phyloP scores from a whole-genome alignment of 2,888 invertebrate genomes.

The Dimorphilus gyrociliatus region DNA sequence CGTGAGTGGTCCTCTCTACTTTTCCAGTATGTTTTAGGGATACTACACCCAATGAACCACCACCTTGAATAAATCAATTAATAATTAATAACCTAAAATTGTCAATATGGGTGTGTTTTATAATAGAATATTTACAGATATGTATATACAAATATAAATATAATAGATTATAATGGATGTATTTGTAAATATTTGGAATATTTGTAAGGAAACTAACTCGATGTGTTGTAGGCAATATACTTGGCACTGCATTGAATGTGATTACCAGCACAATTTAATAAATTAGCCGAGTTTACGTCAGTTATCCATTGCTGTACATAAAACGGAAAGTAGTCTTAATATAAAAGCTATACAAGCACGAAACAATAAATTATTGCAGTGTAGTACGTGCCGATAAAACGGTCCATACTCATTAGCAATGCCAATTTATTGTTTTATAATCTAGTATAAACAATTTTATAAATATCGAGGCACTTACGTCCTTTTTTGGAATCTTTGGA shows the following conservation, averaged over 20 bases:
- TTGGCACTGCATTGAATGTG: conserved; percentile 80
- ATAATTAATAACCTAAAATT: conserved; percentile 1
- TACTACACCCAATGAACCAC: conserved; percentile 1
- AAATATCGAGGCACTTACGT: conserved; percentile 36
- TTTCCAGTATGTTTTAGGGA: conserved; percentile 1
- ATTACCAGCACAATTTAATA: conserved; percentile 74
- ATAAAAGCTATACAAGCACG: neutral
- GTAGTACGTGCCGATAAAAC: no score
- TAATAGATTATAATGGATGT: neutral
- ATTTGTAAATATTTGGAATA: conserved; percentile 49
- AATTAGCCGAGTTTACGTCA: conserved; percentile 75
- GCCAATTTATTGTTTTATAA: neutral
- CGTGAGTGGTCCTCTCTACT: neutral
- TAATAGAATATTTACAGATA: neutral
- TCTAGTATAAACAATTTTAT: neutral
- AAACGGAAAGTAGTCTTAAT: conserved; percentile 2
- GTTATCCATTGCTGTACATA: conserved; percentile 48
- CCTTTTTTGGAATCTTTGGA: conserved; percentile 83
- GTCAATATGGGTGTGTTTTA: neutral
- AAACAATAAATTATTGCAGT: neutral
- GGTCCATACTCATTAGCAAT: no score
- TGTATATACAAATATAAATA: neutral
- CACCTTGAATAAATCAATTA: conserved; percentile 1
- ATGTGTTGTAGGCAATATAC: conserved; percentile 87
- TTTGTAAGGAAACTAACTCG: no score